Evolutionary conservation across 2,797 vertebrate species (phyloP).

Genomic region (Spheniscus humboldti): DNA sequence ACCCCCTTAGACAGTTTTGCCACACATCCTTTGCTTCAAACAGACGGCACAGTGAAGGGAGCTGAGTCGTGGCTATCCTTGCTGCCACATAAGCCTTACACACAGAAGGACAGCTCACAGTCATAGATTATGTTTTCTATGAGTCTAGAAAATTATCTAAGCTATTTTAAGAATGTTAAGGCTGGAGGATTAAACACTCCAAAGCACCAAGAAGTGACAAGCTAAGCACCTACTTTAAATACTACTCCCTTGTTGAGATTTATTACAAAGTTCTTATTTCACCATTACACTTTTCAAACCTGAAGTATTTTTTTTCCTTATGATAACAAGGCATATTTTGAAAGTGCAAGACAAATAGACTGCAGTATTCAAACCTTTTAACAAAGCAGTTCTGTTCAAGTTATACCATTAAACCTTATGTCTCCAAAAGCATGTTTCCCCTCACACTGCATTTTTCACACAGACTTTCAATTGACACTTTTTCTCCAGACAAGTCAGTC

Average conservation of each 20-base stretch:
- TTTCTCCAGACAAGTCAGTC: background rate
- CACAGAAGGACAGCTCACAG: background rate
- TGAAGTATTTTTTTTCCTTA: background rate
- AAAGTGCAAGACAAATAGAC: background rate
- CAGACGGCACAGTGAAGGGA: background rate
- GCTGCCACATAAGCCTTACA: background rate
- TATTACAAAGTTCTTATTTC: background rate
- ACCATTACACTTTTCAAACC: background rate
- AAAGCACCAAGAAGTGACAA: background rate
- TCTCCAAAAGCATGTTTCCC: background rate
- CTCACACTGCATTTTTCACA: background rate
- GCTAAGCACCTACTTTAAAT: background rate
- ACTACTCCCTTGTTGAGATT: background rate
- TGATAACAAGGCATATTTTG: background rate
- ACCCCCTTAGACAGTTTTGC: background rate
- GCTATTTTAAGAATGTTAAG: constrained; percentile 36
- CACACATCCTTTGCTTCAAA: background rate
- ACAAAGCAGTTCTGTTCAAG: background rate
- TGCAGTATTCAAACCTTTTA: background rate
- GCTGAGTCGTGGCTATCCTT: rapidly evolving
- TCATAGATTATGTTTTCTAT: background rate
- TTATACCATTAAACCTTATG: background rate
- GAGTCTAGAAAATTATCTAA: constrained; percentile 1
- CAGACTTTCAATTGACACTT: background rate
- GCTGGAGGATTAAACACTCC: background rate